phyloP scores from a whole-genome alignment of 2,888 invertebrate genomes.

The Hemistola chrysoprasaria region DNA sequence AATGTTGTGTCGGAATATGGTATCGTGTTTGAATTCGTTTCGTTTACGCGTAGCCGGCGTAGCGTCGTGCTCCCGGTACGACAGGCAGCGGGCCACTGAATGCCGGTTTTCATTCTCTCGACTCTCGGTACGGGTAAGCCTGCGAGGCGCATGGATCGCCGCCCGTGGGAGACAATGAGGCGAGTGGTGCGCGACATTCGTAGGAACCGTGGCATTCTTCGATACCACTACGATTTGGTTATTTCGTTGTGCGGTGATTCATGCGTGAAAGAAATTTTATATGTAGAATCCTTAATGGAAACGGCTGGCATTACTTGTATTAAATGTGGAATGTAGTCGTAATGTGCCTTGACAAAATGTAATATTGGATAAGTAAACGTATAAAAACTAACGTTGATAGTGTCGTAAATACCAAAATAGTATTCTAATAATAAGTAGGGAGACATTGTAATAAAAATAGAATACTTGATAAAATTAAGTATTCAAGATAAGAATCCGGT shows the following conservation, averaged over 20 bases:
- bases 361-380: no score
- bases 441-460: no score
- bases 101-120: conserved; percentile 23
- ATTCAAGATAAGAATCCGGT: no score
- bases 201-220: conserved; percentile 22
- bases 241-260: conserved; percentile 13
- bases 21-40: conserved; percentile 67
- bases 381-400: no score
- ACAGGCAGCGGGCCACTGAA: conserved; percentile 68
- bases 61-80: conserved; percentile 46
- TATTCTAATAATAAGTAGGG: no score
- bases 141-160: conserved; percentile 15
- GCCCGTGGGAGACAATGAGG: conserved; percentile 44
- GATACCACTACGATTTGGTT: conserved; percentile 1
- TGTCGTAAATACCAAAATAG: no score
- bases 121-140: no score
- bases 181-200: conserved; percentile 44
- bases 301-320: no score
- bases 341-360: no score
- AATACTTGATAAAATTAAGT: no score
- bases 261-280: conserved; percentile 1
- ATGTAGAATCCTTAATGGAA: background rate
- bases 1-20: conserved; percentile 27
- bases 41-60: conserved; percentile 36
- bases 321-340: no score